Evolutionary conservation across 2,797 vertebrate species (phyloP).

Genomic region (Sparidentex hasta): DNA sequence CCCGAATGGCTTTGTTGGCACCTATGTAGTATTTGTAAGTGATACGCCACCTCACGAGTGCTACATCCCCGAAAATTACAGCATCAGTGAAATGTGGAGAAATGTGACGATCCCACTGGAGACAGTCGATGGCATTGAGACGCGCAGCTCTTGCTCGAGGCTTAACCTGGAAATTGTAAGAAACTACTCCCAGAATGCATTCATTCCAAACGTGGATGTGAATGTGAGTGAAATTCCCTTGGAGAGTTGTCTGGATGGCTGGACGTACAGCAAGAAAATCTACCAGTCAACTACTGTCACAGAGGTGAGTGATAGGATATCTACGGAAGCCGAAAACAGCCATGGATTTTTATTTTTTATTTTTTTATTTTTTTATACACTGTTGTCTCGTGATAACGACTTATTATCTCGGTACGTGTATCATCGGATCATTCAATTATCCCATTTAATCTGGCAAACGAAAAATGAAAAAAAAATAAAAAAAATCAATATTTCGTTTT

Average conservation of each 20-base stretch:
- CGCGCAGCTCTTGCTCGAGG: slow-evolving; percentile 84
- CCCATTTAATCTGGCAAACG: too few relatives aligned
- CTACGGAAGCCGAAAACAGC: too few relatives aligned
- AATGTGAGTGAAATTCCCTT: slow-evolving; percentile 83
- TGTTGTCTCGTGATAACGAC: too few relatives aligned
- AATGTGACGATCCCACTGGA: slow-evolving; percentile 87
- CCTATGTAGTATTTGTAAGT: slow-evolving; percentile 86
- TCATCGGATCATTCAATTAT: too few relatives aligned
- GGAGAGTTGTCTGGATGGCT: slow-evolving; percentile 85
- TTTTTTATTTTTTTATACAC: too few relatives aligned
- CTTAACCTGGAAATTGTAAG: slow-evolving; percentile 82
- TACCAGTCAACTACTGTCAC: slow-evolving; percentile 86
- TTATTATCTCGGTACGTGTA: too few relatives aligned
- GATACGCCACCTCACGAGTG: slow-evolving; percentile 88
- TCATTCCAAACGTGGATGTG: slow-evolving; percentile 84
- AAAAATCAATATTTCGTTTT: too few relatives aligned
- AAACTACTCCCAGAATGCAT: slow-evolving; percentile 81
- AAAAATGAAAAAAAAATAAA: too few relatives aligned
- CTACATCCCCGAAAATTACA: slow-evolving; percentile 80
- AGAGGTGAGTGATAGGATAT: slow-evolving; percentile 76
- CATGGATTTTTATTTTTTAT: too few relatives aligned
- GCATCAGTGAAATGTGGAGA: slow-evolving; percentile 87
- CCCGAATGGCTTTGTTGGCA: slow-evolving; percentile 88
- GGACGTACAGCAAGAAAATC: slow-evolving; percentile 84
- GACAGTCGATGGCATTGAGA: slow-evolving; percentile 56